phyloP scores from a whole-genome alignment of 2,113 vertebrate species.

The Elephas maximus region DNA sequence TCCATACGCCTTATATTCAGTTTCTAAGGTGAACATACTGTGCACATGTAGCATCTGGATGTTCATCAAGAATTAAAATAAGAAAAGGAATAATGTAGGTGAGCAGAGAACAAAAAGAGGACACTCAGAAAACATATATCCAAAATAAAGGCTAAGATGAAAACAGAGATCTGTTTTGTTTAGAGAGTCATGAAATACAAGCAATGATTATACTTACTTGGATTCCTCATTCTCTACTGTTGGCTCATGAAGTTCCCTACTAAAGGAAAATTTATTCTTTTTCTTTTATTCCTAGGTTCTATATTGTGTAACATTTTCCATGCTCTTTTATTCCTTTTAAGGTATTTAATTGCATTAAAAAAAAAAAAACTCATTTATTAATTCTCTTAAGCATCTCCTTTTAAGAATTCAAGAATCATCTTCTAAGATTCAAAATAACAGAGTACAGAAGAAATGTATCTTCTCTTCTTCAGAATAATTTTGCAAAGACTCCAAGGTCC shows the following conservation, averaged over 20 bases:
- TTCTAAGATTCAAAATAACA: slow-evolving; percentile 4
- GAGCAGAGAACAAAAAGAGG: background rate
- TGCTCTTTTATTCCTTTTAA: background rate
- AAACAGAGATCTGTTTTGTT: background rate
- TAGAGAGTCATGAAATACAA: background rate
- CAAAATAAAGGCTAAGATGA: background rate
- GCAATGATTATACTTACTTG: background rate
- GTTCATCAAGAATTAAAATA: slow-evolving; percentile 4
- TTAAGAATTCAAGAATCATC: background rate
- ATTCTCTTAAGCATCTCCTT: background rate
- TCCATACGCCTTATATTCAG: background rate
- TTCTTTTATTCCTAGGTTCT: background rate
- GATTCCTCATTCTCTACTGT: accelerated
- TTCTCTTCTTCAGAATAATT: background rate
- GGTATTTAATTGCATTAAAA: background rate
- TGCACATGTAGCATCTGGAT: background rate
- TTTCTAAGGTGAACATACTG: background rate
- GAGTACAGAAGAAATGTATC: background rate
- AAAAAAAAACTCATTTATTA: background rate
- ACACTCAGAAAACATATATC: background rate
- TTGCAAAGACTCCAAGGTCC: background rate
- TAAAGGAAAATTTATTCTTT: background rate
- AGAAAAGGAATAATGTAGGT: background rate
- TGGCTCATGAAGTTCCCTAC: background rate
- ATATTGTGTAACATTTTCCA: background rate